Percentiles rank a stretch among this genome's conserved stretches.
Evolutionary conservation across 2,113 vertebrate genomes (phyloP).

Genomic region (Microcebus murinus): DNA sequence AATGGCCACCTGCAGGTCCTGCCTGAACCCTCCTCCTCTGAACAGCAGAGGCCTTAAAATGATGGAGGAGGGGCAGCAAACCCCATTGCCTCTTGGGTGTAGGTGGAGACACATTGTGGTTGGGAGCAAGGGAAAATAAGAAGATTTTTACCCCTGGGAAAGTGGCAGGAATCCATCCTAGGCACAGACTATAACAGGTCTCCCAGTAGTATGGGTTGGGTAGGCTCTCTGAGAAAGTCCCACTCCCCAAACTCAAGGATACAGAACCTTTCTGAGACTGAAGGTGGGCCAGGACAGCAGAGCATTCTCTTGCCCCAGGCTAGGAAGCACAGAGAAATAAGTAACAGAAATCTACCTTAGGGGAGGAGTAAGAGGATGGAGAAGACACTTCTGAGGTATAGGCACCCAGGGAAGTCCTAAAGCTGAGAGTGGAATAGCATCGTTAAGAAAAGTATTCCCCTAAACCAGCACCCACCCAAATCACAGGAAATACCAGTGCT

Average conservation of each 20-base stretch:
- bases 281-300: background rate
- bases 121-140: background rate
- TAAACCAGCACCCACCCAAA: background rate
- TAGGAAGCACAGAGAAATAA: background rate
- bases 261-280: background rate
- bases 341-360: accelerated
- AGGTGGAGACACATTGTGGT: background rate
- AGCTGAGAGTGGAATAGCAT: too few relatives aligned
- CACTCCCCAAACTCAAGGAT: background rate
- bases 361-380: accelerated
- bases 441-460: too few relatives aligned
- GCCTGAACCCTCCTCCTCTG: background rate
- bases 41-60: background rate
- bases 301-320: background rate
- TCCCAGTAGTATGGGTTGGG: background rate
- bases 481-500: too few relatives aligned
- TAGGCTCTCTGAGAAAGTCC: background rate
- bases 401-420: too few relatives aligned
- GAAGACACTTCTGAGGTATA: background rate
- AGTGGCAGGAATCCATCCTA: background rate
- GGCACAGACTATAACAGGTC: background rate
- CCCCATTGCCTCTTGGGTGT: background rate
- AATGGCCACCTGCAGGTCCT: background rate
- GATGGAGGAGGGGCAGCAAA: background rate
- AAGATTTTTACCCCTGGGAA: too few relatives aligned